phyloP scores from a whole-genome alignment of 1,140 invertebrate species.

The Leptinotarsa lineolata region DNA sequence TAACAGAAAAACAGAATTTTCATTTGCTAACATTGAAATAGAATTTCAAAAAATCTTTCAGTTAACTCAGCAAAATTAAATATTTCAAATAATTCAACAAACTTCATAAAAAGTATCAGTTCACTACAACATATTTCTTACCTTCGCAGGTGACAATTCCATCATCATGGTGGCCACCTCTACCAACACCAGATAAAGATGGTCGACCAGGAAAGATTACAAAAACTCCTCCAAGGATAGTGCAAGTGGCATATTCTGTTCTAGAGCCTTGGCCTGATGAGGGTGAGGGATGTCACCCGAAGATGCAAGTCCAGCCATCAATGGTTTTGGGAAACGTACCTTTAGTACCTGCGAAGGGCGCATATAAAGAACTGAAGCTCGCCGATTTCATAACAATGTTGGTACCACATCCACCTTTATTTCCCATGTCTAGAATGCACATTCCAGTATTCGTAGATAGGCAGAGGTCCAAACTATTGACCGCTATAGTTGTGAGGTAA shows the following conservation, averaged over 20 bases:
- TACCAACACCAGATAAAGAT: constrained; percentile 65
- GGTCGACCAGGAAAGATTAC: constrained; percentile 60
- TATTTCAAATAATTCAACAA: too few relatives aligned
- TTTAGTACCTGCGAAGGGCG: constrained; percentile 73
- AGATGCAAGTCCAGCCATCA: constrained; percentile 77
- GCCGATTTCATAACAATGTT: constrained; percentile 81
- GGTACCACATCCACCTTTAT: constrained; percentile 83
- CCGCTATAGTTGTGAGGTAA: constrained; percentile 83
- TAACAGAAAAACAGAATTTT: too few relatives aligned
- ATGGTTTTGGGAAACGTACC: constrained; percentile 73
- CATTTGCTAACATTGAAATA: too few relatives aligned
- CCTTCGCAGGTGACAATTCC: constrained; percentile 70
- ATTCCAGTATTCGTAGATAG: constrained; percentile 83
- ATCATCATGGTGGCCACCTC: constrained; percentile 83
- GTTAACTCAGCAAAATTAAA: too few relatives aligned
- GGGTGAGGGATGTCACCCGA: constrained; percentile 69
- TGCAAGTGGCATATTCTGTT: constrained; percentile 82
- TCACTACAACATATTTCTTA: too few relatives aligned
- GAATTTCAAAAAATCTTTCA: too few relatives aligned
- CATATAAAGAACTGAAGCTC: constrained; percentile 78
- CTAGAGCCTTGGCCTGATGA: constrained; percentile 74
- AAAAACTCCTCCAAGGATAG: constrained; percentile 70
- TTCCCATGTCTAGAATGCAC: constrained; percentile 85
- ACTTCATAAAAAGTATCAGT: too few relatives aligned
- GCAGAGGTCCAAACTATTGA: constrained; percentile 65